Conservation (phyloP, 2,888 invertebrate species). For the Polymixis flavicincta region DNA sequence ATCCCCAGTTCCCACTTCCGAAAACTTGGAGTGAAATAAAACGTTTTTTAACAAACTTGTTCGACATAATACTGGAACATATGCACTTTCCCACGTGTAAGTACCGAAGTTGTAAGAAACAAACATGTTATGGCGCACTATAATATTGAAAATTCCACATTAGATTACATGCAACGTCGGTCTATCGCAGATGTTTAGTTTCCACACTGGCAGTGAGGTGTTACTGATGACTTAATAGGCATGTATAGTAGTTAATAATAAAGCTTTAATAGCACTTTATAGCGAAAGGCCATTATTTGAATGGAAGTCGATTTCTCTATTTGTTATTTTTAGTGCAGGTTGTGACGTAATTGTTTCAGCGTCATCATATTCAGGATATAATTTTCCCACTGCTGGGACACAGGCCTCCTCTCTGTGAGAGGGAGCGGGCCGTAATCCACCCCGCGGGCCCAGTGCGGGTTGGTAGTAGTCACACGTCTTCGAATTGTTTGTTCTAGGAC, state of each 20-base stretch:
- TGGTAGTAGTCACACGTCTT: too few relatives aligned
- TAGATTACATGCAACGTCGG: conserved; percentile 26
- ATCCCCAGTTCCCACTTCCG: background rate
- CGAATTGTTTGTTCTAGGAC: too few relatives aligned
- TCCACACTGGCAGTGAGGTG: conserved; percentile 62
- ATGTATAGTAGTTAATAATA: conserved; percentile 6
- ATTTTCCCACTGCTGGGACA: too few relatives aligned
- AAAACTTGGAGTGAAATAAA: conserved; percentile 1
- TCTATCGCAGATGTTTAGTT: conserved; percentile 62
- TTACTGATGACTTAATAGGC: conserved; percentile 35
- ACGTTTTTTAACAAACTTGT: conserved; percentile 15
- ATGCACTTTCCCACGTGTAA: conserved; percentile 40
- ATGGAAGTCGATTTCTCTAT: background rate
- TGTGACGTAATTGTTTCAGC: background rate
- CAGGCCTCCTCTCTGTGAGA: too few relatives aligned
- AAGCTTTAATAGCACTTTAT: background rate
- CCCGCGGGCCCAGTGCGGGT: too few relatives aligned
- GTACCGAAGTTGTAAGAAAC: conserved; percentile 40
- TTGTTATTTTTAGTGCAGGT: background rate
- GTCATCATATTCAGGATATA: background rate
- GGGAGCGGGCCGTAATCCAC: too few relatives aligned
- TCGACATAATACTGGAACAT: conserved; percentile 10
- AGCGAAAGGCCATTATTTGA: background rate
- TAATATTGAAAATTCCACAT: conserved; percentile 40
- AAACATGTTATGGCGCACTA: conserved; percentile 22